These are phyloP conservation scores for Salvelinus namaycush DNA, from an alignment of 2,113 vertebrate genomes.

Conservation along the genomic window DNA sequence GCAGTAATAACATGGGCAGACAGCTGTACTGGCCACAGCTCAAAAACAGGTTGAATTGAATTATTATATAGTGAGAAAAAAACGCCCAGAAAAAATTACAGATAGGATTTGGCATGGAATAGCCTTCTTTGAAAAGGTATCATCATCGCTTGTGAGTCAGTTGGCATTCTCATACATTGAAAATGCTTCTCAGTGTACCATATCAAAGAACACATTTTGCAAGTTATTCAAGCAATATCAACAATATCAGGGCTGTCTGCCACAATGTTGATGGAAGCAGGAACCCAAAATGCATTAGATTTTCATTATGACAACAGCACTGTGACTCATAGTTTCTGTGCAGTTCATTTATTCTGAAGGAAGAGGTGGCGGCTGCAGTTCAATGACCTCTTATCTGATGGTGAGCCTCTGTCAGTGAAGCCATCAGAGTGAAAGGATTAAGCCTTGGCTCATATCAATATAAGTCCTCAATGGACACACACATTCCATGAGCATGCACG, in stretches of 20 bases:
- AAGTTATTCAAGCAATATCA: conserved; percentile 58
- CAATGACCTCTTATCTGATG: conserved; percentile 79
- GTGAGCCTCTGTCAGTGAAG: conserved; percentile 74
- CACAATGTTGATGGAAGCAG: conserved; percentile 51
- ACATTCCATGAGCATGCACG: conserved; percentile 40
- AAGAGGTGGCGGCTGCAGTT: conserved; percentile 75
- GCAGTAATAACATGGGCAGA: too few species aligned
- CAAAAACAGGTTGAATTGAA: conserved; percentile 46
- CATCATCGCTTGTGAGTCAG: conserved; percentile 1
- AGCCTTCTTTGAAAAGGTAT: background rate
- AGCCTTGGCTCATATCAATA: conserved; percentile 72
- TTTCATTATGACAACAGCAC: conserved; percentile 76
- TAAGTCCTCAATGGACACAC: conserved; percentile 65
- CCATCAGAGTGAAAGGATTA: conserved; percentile 79
- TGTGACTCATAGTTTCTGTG: conserved; percentile 66
- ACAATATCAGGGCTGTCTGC: conserved; percentile 53
- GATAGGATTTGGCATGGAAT: background rate
- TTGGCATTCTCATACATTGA: conserved; percentile 31
- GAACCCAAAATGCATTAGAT: conserved; percentile 74
- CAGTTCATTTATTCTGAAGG: conserved; percentile 78
- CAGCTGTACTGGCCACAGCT: conserved; percentile 1
- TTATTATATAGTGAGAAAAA: conserved; percentile 6
- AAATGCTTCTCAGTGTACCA: conserved; percentile 42
- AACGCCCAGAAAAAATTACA: background rate
- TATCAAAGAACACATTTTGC: conserved; percentile 54